phyloP scores from a whole-genome alignment of 2,113 vertebrate genomes.

The Cryptomyrus ogoouensis region DNA sequence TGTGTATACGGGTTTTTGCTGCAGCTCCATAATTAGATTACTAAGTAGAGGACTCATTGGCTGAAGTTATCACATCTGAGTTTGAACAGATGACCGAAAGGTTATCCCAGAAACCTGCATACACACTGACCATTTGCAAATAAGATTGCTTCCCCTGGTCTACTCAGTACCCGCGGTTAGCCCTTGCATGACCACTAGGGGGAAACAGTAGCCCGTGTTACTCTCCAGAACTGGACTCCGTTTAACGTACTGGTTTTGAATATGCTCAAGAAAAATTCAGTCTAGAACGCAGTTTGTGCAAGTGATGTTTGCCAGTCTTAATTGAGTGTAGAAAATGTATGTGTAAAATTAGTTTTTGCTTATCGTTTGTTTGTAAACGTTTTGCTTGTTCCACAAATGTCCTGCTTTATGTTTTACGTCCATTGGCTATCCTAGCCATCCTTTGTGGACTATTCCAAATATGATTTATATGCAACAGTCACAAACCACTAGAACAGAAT shows the following conservation, averaged over 20 bases:
- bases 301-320: neutral
- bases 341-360: neutral
- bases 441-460: neutral
- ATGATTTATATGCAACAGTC: neutral
- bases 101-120: neutral
- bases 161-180: neutral
- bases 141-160: neutral
- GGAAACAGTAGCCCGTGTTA: conserved; percentile 24
- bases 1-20: neutral
- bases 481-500: neutral
- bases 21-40: neutral
- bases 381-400: neutral
- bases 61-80: neutral
- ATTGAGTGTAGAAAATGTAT: neutral
- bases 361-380: neutral
- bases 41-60: neutral
- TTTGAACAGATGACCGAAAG: neutral
- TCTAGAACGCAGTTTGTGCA: neutral
- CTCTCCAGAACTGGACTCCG: neutral
- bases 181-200: conserved; percentile 2
- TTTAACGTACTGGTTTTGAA: neutral
- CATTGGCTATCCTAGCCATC: neutral
- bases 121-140: neutral
- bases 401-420: neutral
- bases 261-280: conserved; percentile 7